Percentiles rank a stretch among this genome's conserved stretches.
Conservation (phyloP, 2,797 vertebrate genomes). For the Hybognathus amarus region DNA sequence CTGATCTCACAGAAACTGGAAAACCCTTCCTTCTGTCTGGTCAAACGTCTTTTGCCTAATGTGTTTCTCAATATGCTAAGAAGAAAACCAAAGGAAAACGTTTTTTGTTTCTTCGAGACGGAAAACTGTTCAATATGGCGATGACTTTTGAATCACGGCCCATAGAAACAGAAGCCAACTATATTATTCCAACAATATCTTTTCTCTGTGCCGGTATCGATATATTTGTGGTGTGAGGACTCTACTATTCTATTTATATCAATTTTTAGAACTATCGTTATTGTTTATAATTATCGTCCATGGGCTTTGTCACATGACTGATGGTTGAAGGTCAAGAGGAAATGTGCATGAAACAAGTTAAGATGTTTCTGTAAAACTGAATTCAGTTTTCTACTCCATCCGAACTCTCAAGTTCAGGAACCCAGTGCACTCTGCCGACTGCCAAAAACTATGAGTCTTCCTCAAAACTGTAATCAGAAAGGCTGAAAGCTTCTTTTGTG, state of each 20-base stretch:
- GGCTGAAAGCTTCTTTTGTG: slow-evolving; percentile 60
- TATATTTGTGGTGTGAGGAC: neutral
- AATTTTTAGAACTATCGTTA: neutral
- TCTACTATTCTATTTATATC: neutral
- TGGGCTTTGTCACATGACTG: too few relatives aligned
- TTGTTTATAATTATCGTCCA: neutral
- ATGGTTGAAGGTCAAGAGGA: neutral
- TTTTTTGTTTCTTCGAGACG: neutral
- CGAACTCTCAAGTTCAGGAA: slow-evolving; percentile 36
- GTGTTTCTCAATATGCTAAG: neutral
- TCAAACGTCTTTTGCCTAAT: neutral
- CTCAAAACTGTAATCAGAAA: slow-evolving; percentile 41
- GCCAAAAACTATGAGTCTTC: slow-evolving; percentile 31
- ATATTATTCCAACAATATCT: neutral
- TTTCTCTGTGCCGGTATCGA: neutral
- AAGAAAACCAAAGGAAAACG: neutral
- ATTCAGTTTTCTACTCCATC: slow-evolving; percentile 19
- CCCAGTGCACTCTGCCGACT: neutral
- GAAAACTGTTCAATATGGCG: neutral
- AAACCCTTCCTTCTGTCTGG: slow-evolving; percentile 38
- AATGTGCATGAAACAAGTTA: neutral
- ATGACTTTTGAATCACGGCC: neutral
- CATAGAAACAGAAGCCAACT: neutral
- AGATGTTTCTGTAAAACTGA: neutral
- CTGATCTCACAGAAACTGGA: slow-evolving; percentile 37